Conservation (phyloP, 2,797 vertebrate species). For the Hippocampus kuda region DNA sequence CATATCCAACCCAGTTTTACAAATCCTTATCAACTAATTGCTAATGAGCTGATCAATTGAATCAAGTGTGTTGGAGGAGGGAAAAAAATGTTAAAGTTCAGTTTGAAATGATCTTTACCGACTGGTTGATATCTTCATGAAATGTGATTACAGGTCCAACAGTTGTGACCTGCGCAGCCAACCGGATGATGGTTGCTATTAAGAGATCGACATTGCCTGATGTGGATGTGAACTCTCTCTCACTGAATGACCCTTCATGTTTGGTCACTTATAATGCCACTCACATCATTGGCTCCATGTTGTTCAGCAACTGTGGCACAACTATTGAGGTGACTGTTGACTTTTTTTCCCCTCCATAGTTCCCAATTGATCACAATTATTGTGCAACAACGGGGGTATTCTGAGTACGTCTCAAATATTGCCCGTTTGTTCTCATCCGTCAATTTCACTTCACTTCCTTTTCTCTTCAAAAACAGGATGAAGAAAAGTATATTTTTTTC, state of each 20-base stretch:
- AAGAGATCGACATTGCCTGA: constrained; percentile 48
- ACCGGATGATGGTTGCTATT: constrained; percentile 54
- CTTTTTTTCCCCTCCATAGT: too few species aligned
- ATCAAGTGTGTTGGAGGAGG: too few species aligned
- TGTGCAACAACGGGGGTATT: too few species aligned
- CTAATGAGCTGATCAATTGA: too few species aligned
- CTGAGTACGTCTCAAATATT: not conserved
- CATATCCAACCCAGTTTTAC: too few species aligned
- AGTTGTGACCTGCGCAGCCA: constrained; percentile 39
- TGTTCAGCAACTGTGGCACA: constrained; percentile 61
- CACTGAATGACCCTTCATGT: constrained; percentile 52
- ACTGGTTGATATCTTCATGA: not conserved
- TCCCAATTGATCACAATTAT: too few species aligned
- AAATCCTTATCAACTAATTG: too few species aligned
- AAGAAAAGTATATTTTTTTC: constrained; percentile 52
- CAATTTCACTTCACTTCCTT: constrained; percentile 1
- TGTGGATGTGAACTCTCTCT: constrained; percentile 52
- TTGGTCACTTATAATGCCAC: constrained; percentile 57
- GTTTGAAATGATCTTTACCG: not conserved
- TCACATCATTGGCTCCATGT: constrained; percentile 56
- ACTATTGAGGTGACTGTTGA: constrained; percentile 44
- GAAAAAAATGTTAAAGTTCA: too few species aligned
- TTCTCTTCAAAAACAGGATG: constrained; percentile 39
- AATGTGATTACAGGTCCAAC: constrained; percentile 42
- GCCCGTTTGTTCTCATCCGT: not conserved